Evolutionary conservation across 1,140 invertebrate species (phyloP), one percentile per base, ranked within the genome.

Genomic region (Trichonephila clavata): DNA sequence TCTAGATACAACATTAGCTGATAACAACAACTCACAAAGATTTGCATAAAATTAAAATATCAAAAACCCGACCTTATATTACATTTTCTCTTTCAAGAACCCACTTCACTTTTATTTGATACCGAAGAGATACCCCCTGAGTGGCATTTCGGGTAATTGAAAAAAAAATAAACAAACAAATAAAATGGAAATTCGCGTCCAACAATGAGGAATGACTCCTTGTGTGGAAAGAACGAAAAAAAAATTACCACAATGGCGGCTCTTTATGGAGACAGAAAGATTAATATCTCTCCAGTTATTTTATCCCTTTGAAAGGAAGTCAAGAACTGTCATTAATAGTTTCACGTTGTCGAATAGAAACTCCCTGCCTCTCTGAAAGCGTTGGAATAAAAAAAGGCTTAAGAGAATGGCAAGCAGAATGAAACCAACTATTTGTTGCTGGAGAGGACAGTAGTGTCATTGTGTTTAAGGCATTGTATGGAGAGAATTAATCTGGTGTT

Each of bases 291-390:
- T 24, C 10, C 32, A 27, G 71, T 77, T 77, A 77, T 77, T 77
- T 77, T 77, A 77, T 77, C 71, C 71, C 32, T 77, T 77, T 77
- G 21, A 21, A 63, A 21, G 61, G 20, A 63, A 63, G 61, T 63
- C 71, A 39, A 77, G 71, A 77, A 27, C 71, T 77, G 71, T 77
- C 71, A 39, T 77, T 77, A 77, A 77, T 77, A 77, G 71, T 77
- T 77, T 39, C 71, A 77, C 71, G 71, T 39, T 32, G 71, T 18
- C 14, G 16, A 77, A 16, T 14, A 77, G 71, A 18, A 77, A 39
- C 27, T 63, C 21, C 71, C 27, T 18, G 71, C 16, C 71, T 39
- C 16, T 16, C 71, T 77, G 32, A 1, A 77, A 32, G 16, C 20
- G 24, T 27, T 32, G 0, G 27, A 24, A 16, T 32, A 10, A 71